Conservation (phyloP, 2,797 vertebrate genomes). For the Alosa sapidissima region DNA sequence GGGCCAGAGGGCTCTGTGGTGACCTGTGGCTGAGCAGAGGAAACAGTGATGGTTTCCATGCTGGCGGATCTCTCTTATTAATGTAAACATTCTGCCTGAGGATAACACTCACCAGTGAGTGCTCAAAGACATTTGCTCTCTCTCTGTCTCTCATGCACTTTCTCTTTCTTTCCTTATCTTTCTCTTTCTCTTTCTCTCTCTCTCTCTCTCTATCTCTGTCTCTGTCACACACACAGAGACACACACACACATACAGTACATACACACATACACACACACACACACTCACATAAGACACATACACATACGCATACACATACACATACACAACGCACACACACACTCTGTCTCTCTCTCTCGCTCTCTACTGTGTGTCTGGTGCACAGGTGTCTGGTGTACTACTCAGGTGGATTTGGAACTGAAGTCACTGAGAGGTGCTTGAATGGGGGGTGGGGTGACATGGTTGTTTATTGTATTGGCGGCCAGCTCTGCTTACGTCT, state of each 20-base stretch:
- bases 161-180: not conserved
- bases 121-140: not conserved
- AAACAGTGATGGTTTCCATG: not conserved
- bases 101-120: not conserved
- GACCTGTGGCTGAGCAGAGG: not conserved
- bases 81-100: not conserved
- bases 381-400: not conserved
- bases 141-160: not conserved
- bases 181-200: not conserved
- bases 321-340: constrained; percentile 30
- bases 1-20: not conserved
- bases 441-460: constrained; percentile 20
- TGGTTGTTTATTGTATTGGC: not conserved
- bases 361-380: not conserved
- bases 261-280: not conserved
- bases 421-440: not conserved
- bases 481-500: not conserved
- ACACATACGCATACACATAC: constrained; percentile 25
- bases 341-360: not conserved
- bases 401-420: constrained; percentile 30
- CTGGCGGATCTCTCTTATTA: not conserved
- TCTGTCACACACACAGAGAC: not conserved
- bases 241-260: not conserved
- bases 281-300: constrained; percentile 1
- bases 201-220: not conserved